A percentile compares a stretch with the other conserved stretches of the same genome.
phyloP scores from a whole-genome alignment of 2,797 vertebrate species.

The Petrocephalus schoutedeni region DNA sequence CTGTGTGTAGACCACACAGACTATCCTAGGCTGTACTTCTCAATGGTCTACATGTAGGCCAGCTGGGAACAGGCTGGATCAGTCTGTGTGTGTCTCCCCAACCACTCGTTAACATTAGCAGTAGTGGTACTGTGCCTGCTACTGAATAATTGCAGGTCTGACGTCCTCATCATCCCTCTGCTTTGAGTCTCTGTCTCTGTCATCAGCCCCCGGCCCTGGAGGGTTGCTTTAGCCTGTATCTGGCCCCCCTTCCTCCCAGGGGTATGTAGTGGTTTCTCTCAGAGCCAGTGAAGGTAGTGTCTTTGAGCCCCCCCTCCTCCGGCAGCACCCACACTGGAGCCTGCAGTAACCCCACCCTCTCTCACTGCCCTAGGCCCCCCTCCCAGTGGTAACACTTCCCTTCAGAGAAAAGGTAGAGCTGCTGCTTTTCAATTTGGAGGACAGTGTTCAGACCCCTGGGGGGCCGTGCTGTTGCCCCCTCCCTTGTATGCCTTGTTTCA shows the following conservation, averaged over 20 bases:
- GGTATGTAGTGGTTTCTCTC: not conserved
- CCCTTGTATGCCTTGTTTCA: conserved; percentile 52
- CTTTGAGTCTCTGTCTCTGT: not conserved
- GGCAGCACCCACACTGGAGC: conserved; percentile 10
- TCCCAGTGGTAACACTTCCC: not conserved
- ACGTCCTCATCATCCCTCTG: not conserved
- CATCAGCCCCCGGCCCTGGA: not conserved
- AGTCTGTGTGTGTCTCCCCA: too few relatives aligned
- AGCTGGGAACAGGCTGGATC: not conserved
- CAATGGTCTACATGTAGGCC: not conserved
- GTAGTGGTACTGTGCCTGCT: not conserved
- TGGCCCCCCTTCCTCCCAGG: not conserved
- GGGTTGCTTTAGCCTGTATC: not conserved
- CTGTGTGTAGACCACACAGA: too few relatives aligned
- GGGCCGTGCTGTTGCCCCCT: conserved; percentile 36
- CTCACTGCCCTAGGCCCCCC: conserved; percentile 35
- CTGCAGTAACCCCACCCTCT: conserved; percentile 53
- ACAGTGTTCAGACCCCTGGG: conserved; percentile 31
- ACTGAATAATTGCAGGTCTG: not conserved
- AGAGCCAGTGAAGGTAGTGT: not conserved
- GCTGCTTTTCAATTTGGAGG: conserved; percentile 45
- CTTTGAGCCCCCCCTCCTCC: too few relatives aligned
- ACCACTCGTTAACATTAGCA: not conserved
- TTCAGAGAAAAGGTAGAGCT: conserved; percentile 27
- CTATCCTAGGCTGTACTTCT: not conserved